Conservation (phyloP, 35 echinoderm and acorn worm species). For the Apostichopus japonicus region DNA sequence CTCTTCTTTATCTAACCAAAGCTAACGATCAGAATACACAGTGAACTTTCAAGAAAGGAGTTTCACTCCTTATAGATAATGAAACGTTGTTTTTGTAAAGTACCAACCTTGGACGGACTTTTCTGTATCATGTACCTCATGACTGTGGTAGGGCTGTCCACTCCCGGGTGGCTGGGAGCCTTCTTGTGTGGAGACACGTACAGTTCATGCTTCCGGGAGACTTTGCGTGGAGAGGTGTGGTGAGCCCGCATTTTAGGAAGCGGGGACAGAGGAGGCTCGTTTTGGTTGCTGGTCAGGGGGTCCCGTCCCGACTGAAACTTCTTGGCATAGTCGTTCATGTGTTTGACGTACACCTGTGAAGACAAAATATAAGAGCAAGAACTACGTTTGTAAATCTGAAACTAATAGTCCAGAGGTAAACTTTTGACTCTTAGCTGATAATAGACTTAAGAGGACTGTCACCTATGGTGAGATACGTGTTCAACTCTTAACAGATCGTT, state of each 20-base stretch:
- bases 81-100: neutral
- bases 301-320: conserved; percentile 62
- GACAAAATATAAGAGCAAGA: too few relatives aligned
- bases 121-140: conserved; percentile 88
- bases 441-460: too few relatives aligned
- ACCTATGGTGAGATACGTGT: too few relatives aligned
- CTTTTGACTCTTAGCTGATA: too few relatives aligned
- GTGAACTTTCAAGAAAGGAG: too few relatives aligned
- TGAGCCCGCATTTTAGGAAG: conserved; percentile 77
- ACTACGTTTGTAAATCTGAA: too few relatives aligned
- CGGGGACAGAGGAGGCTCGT: conserved; percentile 82
- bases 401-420: too few relatives aligned
- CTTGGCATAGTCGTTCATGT: conserved; percentile 77
- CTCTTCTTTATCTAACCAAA: neutral
- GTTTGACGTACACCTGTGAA: conserved; percentile 70
- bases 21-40: too few relatives aligned
- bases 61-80: neutral
- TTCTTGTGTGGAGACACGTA: conserved; percentile 85
- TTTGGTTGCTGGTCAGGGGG: neutral
- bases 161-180: neutral
- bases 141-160: conserved; percentile 67
- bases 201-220: conserved; percentile 82
- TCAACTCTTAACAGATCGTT: too few relatives aligned
- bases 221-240: conserved; percentile 79
- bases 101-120: conserved; percentile 89